Conservation (phyloP, 2,888 invertebrate species). For the Stegana nigrithorax region DNA sequence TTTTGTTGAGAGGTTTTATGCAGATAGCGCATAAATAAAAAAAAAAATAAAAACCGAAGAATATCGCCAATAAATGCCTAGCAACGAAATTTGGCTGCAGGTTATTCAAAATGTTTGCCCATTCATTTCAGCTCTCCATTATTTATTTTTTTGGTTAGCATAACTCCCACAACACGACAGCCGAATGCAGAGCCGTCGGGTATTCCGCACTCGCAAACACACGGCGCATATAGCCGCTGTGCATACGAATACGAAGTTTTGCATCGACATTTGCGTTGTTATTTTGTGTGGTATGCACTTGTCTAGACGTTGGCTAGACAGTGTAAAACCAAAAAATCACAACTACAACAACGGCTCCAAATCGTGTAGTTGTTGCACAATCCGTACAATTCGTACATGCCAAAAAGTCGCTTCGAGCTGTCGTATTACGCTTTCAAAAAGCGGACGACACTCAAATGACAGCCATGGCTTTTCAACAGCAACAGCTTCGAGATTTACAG, state of each 20-base stretch:
- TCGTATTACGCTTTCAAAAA: too few species aligned
- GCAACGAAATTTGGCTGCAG: conserved; percentile 53
- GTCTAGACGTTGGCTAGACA: conserved; percentile 68
- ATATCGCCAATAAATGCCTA: conserved; percentile 30
- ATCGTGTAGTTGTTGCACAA: conserved; percentile 57
- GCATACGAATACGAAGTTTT: conserved; percentile 42
- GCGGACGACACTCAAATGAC: too few species aligned
- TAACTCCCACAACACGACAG: conserved; percentile 19
- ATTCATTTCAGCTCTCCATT: too few species aligned
- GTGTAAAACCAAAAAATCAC: conserved; percentile 63
- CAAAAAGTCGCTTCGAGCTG: too few species aligned
- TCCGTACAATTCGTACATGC: too few species aligned
- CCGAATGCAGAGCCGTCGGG: conserved; percentile 23
- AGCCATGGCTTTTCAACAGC: too few species aligned
- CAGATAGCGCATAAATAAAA: conserved; percentile 34
- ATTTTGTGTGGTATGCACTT: conserved; percentile 59
- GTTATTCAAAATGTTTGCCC: too few species aligned
- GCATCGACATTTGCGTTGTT: conserved; percentile 49
- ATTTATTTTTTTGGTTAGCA: conserved; percentile 28
- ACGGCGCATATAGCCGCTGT: conserved; percentile 4
- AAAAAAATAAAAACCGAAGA: conserved; percentile 22
- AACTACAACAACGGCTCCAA: conserved; percentile 37
- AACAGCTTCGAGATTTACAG: too few species aligned
- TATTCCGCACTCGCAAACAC: not conserved
- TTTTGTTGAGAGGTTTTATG: conserved; percentile 41